Evolutionary conservation across 2,797 vertebrate species (phyloP).

Genomic region (Triplophysa bombifrons): DNA sequence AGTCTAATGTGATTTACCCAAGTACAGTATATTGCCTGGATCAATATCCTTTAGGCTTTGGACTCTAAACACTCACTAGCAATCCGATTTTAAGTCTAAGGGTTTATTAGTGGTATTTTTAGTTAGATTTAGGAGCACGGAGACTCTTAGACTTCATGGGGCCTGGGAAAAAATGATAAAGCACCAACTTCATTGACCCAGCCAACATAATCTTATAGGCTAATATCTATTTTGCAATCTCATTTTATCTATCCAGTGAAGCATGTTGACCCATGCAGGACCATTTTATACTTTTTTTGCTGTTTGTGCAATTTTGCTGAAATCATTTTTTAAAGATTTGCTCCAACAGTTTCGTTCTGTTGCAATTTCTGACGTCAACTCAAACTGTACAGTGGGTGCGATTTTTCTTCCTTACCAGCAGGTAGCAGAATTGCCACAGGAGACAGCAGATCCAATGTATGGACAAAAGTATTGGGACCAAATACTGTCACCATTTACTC

Average conservation of each 20-base stretch:
- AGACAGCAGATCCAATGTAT: neutral
- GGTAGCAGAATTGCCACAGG: slow-evolving; percentile 22
- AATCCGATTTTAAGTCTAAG: slow-evolving; percentile 6
- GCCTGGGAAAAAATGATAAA: neutral
- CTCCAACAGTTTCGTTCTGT: no score
- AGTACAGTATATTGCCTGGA: neutral
- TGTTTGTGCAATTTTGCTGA: no score
- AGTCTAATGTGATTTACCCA: neutral
- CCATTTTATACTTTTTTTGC: no score
- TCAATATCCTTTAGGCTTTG: neutral
- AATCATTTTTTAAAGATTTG: no score
- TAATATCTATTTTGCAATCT: no score
- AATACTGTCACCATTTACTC: no score
- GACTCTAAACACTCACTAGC: neutral
- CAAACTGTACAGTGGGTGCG: neutral
- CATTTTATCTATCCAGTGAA: no score
- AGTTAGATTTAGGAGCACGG: neutral
- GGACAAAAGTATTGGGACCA: neutral
- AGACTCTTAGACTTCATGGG: neutral
- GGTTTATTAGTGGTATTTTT: neutral
- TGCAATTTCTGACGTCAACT: no score
- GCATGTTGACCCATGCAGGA: no score
- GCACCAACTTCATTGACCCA: neutral
- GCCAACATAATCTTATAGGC: no score
- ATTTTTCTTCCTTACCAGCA: slow-evolving; percentile 25